These are phyloP conservation scores for Acanthosepion pharaonis DNA, from an alignment of 2,888 invertebrate genomes.

Conservation along the genomic window DNA sequence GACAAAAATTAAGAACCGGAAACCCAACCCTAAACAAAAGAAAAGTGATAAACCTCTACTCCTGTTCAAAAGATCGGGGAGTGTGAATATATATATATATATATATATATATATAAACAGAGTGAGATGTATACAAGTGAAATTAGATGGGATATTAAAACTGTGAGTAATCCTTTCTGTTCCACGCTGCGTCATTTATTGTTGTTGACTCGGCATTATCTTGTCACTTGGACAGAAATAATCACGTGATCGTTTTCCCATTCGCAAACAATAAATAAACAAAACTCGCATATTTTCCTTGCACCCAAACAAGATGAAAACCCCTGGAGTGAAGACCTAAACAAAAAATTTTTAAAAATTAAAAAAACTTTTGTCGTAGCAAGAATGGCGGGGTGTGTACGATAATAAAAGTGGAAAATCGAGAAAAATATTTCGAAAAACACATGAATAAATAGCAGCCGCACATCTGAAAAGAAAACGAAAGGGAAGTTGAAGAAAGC, in stretches of 20 bases:
- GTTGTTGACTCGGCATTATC: background rate
- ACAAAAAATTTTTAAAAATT: too few species aligned
- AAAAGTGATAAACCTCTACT: too few species aligned
- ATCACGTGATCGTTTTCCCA: background rate
- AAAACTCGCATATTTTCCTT: background rate
- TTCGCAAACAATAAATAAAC: background rate
- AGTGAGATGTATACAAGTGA: background rate
- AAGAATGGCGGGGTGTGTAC: constrained; percentile 15
- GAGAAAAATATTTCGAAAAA: background rate
- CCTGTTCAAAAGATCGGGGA: too few species aligned
- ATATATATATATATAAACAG: too few species aligned
- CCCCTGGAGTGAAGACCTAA: background rate
- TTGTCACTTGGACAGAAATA: background rate
- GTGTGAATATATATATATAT: too few species aligned
- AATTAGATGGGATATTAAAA: background rate
- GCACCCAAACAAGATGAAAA: background rate
- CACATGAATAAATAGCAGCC: background rate
- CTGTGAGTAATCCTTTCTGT: background rate
- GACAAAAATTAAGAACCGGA: too few species aligned
- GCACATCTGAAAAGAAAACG: background rate
- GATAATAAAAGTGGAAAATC: background rate
- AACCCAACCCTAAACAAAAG: too few species aligned
- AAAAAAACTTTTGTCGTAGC: background rate
- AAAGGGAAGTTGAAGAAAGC: background rate
- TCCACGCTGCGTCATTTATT: background rate